These are phyloP conservation scores for Lepas anatifera DNA, from an alignment of 2,888 invertebrate species.

Conservation along the genomic window DNA sequence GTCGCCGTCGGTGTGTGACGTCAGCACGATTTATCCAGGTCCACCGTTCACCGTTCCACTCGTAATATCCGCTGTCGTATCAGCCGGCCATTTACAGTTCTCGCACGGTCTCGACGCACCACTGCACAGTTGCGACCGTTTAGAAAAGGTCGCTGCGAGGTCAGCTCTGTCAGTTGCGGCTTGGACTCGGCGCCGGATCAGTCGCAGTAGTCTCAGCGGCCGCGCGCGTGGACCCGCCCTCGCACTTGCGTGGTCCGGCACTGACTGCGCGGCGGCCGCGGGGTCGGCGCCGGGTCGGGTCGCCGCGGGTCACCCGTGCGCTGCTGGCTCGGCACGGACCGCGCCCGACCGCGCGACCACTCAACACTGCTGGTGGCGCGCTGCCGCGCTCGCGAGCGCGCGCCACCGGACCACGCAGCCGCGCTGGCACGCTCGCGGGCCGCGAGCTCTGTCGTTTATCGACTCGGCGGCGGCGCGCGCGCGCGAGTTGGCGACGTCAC, in stretches of 20 bases:
- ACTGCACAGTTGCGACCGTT: too few relatives aligned
- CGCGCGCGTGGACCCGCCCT: not conserved
- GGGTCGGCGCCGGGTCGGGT: not conserved
- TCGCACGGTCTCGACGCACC: too few relatives aligned
- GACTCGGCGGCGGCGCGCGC: slow-evolving; percentile 11
- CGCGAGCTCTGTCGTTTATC: slow-evolving; percentile 4
- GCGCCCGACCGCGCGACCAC: not conserved
- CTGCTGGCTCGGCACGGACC: not conserved
- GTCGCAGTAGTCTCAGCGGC: too few relatives aligned
- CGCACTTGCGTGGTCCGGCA: not conserved
- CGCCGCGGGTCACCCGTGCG: not conserved
- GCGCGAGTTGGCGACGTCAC: not conserved
- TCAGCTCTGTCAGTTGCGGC: too few relatives aligned
- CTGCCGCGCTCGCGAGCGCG: not conserved
- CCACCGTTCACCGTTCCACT: too few relatives aligned
- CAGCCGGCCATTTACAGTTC: too few relatives aligned
- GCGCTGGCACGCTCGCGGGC: not conserved
- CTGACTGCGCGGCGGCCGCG: not conserved
- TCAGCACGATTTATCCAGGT: too few relatives aligned
- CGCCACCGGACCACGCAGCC: slow-evolving; percentile 5
- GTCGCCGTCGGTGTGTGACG: too few relatives aligned
- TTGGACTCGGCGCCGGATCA: too few relatives aligned
- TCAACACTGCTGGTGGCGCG: not conserved
- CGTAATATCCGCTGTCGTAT: too few relatives aligned
- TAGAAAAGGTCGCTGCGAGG: too few relatives aligned